Percentiles rank a stretch among this genome's conserved stretches.
Conservation (phyloP, 2,888 invertebrate species). For the Zygothrica quintamaculata region DNA sequence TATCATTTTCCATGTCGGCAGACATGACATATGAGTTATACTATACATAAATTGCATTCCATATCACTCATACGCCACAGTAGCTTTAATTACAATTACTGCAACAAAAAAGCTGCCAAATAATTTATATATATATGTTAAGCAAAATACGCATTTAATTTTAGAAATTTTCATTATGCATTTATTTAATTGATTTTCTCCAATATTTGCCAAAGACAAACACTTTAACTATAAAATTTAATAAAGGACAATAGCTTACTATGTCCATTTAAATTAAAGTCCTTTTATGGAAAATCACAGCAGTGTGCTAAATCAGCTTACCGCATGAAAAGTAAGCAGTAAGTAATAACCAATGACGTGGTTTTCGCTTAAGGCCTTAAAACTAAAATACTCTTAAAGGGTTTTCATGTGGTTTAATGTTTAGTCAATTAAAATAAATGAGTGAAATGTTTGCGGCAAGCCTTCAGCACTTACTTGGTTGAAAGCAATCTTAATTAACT, state of each 20-base stretch:
- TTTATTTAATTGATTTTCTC: too few relatives aligned
- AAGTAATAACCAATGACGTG: background rate
- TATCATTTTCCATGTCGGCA: constrained; percentile 42
- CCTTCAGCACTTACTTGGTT: background rate
- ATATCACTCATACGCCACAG: constrained; percentile 63
- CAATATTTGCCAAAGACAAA: too few relatives aligned
- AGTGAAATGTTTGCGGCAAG: background rate
- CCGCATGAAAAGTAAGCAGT: constrained; percentile 4
- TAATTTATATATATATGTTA: background rate
- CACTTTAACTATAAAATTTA: too few relatives aligned
- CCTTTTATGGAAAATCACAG: too few relatives aligned
- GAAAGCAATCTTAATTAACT: constrained; percentile 12
- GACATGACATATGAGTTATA: constrained; percentile 71
- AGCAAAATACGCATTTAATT: too few relatives aligned
- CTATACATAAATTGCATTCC: constrained; percentile 59
- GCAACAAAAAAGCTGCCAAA: too few relatives aligned
- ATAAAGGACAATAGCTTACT: too few relatives aligned
- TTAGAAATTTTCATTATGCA: too few relatives aligned
- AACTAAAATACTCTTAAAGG: constrained; percentile 9
- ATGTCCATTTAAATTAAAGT: too few relatives aligned
- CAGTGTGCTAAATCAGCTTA: constrained; percentile 14
- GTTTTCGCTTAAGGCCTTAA: background rate
- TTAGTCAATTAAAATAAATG: background rate
- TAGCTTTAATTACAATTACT: constrained; percentile 59
- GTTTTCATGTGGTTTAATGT: constrained; percentile 9